Evolutionary conservation across 1,140 invertebrate species (phyloP), one percentile per base, ranked within the genome.

Genomic region (Scaptomyza hsui): DNA sequence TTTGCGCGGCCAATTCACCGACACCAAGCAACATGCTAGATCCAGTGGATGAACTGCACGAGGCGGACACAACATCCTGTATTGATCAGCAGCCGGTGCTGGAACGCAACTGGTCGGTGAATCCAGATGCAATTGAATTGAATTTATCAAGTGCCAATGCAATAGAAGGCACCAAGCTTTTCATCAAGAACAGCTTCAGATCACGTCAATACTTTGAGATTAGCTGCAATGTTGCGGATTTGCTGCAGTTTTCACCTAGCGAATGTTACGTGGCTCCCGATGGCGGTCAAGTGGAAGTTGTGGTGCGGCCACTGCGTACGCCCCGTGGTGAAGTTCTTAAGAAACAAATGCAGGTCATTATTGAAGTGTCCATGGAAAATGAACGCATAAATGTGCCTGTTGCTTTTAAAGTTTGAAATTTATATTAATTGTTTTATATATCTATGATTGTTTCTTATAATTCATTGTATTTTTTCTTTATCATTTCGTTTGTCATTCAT

Each of bases 361-460:
- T 89, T 13, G 24, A 49, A 1, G 83, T 89, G 6, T 85, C 78
- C 4, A 89, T 89, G 86, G 89, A 89, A 24, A 89, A 79, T 60
- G 89, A 91, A 70, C 79, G 77, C 4, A 82, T 91, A 4, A 78
- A 64, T 39, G 79, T 91, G 37, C 89, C 89, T 24, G 65, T 90
- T 53, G 70, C 51, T 47, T 76, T 88, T 73, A 77, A 78, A 48
- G 44, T 60, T 70, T 88, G 19, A 75, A 65, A 39, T n/a, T 48
- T 18, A 3, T 51, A 32, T 60, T 56, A 15, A 3, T 29, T 60
- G 39, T 65, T 51, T 45, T 71, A 41, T 24, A 37, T 37, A 18
- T 21, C 39, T 45, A 24, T n/a, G 9, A 24, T 47, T 72, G 19
- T 42, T n/a, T 32, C 2, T 29, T 35, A 18, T 32, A 51, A n/a